Evolutionary conservation across 2,888 invertebrate genomes (phyloP).

Genomic region (Drosophila quasianomalipes): DNA sequence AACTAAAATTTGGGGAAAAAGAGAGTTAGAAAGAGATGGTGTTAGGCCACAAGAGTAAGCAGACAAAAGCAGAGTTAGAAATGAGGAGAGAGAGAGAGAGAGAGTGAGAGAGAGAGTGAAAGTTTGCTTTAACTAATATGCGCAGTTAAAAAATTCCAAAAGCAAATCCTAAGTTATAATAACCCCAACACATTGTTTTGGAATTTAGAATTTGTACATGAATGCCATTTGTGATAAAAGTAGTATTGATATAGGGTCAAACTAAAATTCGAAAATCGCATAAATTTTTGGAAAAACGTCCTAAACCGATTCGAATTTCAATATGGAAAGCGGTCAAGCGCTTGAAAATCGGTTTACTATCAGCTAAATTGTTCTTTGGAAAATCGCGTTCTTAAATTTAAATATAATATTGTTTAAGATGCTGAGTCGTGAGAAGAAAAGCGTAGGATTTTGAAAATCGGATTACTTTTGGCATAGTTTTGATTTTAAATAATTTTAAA

Average conservation of each 20-base stretch:
- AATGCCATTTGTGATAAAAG: background rate
- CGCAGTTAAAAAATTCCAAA: background rate
- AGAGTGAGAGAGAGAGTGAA: background rate
- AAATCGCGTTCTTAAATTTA: background rate
- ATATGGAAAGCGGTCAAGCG: background rate
- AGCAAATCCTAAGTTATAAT: background rate
- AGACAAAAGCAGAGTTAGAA: slow-evolving; percentile 2
- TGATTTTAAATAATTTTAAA: background rate
- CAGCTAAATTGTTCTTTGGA: no score
- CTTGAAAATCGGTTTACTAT: no score
- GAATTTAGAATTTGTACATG: background rate
- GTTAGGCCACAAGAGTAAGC: background rate
- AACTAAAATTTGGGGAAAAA: slow-evolving; percentile 48
- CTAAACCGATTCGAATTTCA: no score
- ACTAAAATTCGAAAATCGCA: background rate
- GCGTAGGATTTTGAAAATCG: accelerated
- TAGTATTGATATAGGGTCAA: background rate
- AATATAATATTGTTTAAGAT: background rate
- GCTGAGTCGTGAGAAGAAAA: background rate
- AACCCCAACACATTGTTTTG: background rate
- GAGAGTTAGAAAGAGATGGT: background rate
- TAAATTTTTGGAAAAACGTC: background rate
- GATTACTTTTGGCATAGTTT: background rate
- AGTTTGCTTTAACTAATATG: background rate
- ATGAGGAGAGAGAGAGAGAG: no score